Conservation (phyloP, 2,888 invertebrate species). For the Ypsolopha sequella region DNA sequence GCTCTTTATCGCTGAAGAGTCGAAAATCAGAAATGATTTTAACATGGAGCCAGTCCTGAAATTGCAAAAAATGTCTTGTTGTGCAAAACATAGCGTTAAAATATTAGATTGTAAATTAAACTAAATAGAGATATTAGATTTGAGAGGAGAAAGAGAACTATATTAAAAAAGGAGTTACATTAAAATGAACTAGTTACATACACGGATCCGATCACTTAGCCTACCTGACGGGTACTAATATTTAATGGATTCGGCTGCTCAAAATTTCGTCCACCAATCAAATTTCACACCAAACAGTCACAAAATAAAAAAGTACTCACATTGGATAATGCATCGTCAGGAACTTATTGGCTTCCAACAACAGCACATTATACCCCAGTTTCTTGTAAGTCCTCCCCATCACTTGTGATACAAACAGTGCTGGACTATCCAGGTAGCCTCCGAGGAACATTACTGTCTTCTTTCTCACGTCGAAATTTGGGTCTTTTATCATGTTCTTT, state of each 20-base stretch:
- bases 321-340: slow-evolving; percentile 3
- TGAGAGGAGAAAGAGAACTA: too few relatives aligned
- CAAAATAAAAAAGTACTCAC: slow-evolving; percentile 2
- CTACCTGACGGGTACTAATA: too few relatives aligned
- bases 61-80: not conserved
- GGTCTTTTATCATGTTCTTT: slow-evolving; percentile 10
- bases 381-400: slow-evolving; percentile 6
- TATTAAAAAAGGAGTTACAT: too few relatives aligned
- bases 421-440: slow-evolving; percentile 6
- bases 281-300: not conserved
- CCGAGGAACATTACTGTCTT: slow-evolving; percentile 8
- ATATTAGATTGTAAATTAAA: too few relatives aligned
- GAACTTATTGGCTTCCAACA: slow-evolving; percentile 5
- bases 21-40: not conserved
- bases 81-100: too few relatives aligned
- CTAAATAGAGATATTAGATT: too few relatives aligned
- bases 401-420: not conserved
- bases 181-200: too few relatives aligned
- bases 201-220: too few relatives aligned
- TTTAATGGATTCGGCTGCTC: too few relatives aligned
- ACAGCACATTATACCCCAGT: slow-evolving; percentile 10
- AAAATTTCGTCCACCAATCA: too few relatives aligned
- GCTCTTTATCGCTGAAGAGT: too few relatives aligned
- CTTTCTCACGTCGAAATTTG: slow-evolving; percentile 9
- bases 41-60: not conserved